Percentiles rank a stretch among this genome's conserved stretches.
Evolutionary conservation across 2,888 invertebrate genomes (phyloP).

Genomic region (Cartodere bifasciata): DNA sequence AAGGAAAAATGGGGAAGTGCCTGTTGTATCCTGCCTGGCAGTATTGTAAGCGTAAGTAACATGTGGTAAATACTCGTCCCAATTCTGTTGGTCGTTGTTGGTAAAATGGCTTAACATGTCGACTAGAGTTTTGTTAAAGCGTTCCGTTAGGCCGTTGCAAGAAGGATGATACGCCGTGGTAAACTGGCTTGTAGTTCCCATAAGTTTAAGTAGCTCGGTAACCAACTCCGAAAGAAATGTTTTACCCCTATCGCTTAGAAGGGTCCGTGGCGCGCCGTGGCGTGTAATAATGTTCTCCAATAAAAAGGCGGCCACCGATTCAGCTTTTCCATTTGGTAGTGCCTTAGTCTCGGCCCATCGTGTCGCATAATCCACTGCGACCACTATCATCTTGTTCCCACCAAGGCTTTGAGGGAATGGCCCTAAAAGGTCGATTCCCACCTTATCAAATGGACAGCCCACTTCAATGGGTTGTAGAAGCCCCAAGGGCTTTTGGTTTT

Average conservation of each 20-base stretch:
- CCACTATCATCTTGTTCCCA: constrained; percentile 17
- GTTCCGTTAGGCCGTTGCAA: constrained; percentile 16
- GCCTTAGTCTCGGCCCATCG: constrained; percentile 16
- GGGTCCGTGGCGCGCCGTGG: constrained; percentile 11
- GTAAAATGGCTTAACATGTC: constrained; percentile 15
- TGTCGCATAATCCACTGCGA: constrained; percentile 19
- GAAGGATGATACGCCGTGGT: constrained; percentile 13
- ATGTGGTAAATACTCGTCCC: no score
- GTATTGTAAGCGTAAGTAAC: no score
- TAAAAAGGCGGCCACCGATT: constrained; percentile 14
- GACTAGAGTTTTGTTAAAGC: constrained; percentile 18
- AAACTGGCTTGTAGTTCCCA: constrained; percentile 14
- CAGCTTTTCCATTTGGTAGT: constrained; percentile 15
- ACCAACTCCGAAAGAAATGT: constrained; percentile 15
- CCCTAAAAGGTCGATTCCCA: constrained; percentile 14
- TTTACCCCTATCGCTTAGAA: constrained; percentile 13
- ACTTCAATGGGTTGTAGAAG: no score
- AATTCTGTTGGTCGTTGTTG: no score
- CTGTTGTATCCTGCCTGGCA: no score
- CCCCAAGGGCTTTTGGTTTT: no score
- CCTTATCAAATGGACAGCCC: no score
- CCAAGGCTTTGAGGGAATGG: constrained; percentile 12
- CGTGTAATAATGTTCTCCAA: constrained; percentile 11
- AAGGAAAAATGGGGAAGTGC: no score
- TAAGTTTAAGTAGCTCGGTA: constrained; percentile 14